Conservation (phyloP, 2,113 vertebrate species). For the Cyphomyrus discorhynchus region DNA sequence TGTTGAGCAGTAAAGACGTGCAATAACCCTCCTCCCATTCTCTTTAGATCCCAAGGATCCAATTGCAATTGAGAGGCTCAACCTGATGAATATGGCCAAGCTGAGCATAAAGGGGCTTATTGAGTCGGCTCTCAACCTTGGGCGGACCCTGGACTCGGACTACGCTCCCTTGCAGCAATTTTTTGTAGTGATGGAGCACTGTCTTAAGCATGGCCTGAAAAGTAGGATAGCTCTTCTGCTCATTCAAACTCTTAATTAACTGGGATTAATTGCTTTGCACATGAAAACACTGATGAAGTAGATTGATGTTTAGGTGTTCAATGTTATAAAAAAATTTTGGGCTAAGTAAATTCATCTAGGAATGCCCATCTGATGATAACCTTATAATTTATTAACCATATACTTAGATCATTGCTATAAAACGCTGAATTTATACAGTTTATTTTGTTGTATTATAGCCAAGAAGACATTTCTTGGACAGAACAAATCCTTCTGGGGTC, state of each 20-base stretch:
- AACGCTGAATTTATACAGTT: not conserved
- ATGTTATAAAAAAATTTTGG: not conserved
- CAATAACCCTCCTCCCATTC: not conserved
- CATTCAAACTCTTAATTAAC: not conserved
- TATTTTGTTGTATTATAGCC: slow-evolving; percentile 50
- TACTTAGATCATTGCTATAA: not conserved
- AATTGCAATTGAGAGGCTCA: slow-evolving; percentile 96
- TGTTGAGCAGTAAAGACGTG: not conserved
- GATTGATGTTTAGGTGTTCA: not conserved
- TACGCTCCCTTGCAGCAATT: slow-evolving; percentile 96
- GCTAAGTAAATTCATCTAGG: not conserved
- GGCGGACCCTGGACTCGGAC: slow-evolving; percentile 91
- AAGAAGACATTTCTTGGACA: slow-evolving; percentile 98
- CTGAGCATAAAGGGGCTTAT: slow-evolving; percentile 97
- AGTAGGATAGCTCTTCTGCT: slow-evolving; percentile 53
- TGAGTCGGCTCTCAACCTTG: slow-evolving; percentile 89
- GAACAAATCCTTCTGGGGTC: slow-evolving; percentile 98
- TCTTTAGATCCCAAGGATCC: slow-evolving; percentile 89
- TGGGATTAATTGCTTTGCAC: not conserved
- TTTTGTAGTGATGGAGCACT: slow-evolving; percentile 98
- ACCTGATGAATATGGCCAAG: slow-evolving; percentile 99
- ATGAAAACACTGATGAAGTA: not conserved
- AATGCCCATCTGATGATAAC: not conserved
- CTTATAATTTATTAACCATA: not conserved
- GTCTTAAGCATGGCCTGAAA: slow-evolving; percentile 93